Evolutionary conservation across 2,113 vertebrate genomes (phyloP), one percentile per base, ranked within the genome.

Genomic region (Cichladusa arquata): DNA sequence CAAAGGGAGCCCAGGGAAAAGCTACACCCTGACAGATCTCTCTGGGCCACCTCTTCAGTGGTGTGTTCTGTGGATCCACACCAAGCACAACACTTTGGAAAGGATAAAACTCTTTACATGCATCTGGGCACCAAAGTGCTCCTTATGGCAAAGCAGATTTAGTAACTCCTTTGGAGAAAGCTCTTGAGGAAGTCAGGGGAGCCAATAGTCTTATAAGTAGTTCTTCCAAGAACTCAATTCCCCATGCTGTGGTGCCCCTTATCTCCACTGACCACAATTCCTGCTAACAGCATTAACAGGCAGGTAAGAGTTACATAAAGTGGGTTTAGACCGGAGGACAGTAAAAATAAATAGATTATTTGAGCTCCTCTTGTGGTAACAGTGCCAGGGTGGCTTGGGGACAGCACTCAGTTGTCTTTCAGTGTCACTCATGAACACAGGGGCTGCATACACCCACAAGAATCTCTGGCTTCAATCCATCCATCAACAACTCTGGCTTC

Each of bases 51-150:
- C 31, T 51, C 72, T 53, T 40, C 56, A 53, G 62, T 36, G 51
- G 65, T 7, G 2, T 18, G n/a, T 58, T 31, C 40, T 71, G 33
- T 3, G 1, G 42, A 19, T 38, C 24, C n/a, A 31, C 3, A 1
- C 18, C 48, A 65, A 57, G 38, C 26, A 8, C 14, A 54, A 6
- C 15, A 17, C 28, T 60, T 73, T 28, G 12, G 40, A 58, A 62
- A 42, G 48, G 28, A 26, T 58, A 1, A 24, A 83, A 86, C 19
- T 58, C 66, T 58, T 51, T 7, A 48, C 31, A 17, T 66, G 51
- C 28, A 61, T 47, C 54, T 45, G 29, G 57, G 51, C 54, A 54
- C 29, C 38, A 71, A 60, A 81, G 29, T 0, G 0, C 19, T 71
- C 61, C 42, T 50, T 31, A 1, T 8, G 33, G 34, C 25, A 90